Percentiles rank a stretch among this genome's conserved stretches.
Conservation (phyloP, 2,888 invertebrate species). For the Cinara cedri region DNA sequence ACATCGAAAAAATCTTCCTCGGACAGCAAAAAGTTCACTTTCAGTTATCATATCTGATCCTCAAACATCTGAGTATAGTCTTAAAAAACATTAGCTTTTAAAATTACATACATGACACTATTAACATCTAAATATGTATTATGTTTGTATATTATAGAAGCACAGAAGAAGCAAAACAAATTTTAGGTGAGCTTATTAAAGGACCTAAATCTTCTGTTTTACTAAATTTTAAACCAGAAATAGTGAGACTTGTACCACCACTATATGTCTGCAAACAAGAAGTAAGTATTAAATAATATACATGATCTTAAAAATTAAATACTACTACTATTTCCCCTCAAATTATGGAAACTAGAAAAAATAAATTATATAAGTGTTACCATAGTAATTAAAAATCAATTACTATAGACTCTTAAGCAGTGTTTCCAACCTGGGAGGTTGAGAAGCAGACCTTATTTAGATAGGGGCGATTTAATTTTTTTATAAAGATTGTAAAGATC, state of each 20-base stretch:
- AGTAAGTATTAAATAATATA: constrained; percentile 64
- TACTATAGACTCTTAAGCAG: no score
- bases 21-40: constrained; percentile 53
- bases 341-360: no score
- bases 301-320: no score
- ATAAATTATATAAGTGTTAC: no score
- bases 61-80: constrained; percentile 44
- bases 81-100: neutral
- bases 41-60: constrained; percentile 51
- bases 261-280: constrained; percentile 74
- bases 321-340: no score
- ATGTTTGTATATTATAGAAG: constrained; percentile 23
- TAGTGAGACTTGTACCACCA: constrained; percentile 79
- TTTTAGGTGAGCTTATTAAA: constrained; percentile 44
- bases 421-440: no score
- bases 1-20: constrained; percentile 47
- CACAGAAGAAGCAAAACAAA: constrained; percentile 46
- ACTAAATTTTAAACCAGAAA: constrained; percentile 73
- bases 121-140: no score
- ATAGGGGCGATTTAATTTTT: no score
- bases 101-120: neutral
- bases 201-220: constrained; percentile 66
- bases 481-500: no score
- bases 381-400: no score
- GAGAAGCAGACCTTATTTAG: no score